Evolutionary conservation across 2,888 invertebrate species (phyloP), one percentile per base, ranked within the genome.

Genomic region (Drosophila koepferae): DNA sequence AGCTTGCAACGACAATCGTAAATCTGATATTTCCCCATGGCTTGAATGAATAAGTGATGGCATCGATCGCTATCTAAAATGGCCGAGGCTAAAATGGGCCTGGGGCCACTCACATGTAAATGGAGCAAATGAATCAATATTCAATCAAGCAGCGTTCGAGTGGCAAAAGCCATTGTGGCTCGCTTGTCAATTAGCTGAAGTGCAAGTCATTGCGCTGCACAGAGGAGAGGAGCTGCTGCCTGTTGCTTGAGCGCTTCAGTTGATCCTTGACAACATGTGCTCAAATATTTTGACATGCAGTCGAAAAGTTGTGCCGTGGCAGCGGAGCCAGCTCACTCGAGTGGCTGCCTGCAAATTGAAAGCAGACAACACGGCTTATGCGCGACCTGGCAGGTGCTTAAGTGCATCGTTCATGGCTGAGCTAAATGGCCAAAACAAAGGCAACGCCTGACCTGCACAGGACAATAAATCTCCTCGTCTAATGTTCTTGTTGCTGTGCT

Each of bases 121-220:
- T 86, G 59, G 70, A 44, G 64, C 54, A 74, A 82, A 86, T 86
- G 80, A 88, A 86, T 89, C n/a, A n/a, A n/a, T n/a, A n/a, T n/a
- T n/a, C n/a, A n/a, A n/a, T n/a, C 6, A 28, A 77, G 61, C 68
- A 67, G 51, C 65, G 23, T 34, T 34, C 74, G 77, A 81, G 81
- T 73, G 73, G 53, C 23, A 74, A 79, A 65, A 77, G 46, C 46
- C 5, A 77, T 77, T 77, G 77, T 46, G 79, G 74, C 54, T 55
- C 49, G 51, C 59, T 58, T 60, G 62, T 53, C 67, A 80, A 73
- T 82, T 77, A 69, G 77, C 65, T 65, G 41, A 63, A 41, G 63
- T 62, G 65, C 69, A 67, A 66, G 66, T 59, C 62, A 61, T 59
- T 28, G 28, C 6, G 56, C 36, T 38, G 40, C 46, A 63, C 41